phyloP scores from a whole-genome alignment of 2,888 invertebrate genomes.

The Limnephilus rhombicus region DNA sequence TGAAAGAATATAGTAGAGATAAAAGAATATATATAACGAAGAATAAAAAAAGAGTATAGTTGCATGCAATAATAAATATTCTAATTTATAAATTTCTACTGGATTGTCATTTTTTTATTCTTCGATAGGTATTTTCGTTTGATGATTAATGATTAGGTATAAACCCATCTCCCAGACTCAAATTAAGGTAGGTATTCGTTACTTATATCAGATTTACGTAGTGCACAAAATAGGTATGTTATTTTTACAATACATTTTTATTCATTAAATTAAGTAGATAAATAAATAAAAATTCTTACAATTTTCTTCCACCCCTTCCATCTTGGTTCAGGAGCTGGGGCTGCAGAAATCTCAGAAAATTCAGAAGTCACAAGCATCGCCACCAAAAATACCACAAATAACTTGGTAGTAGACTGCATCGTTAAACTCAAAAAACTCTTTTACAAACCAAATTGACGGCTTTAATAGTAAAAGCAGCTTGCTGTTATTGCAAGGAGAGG shows the following conservation, averaged over 20 bases:
- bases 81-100: background rate
- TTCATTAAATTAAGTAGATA: background rate
- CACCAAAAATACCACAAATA: slow-evolving; percentile 57
- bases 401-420: slow-evolving; percentile 31
- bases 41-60: too few relatives aligned
- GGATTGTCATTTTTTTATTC: background rate
- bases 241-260: too few relatives aligned
- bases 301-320: slow-evolving; percentile 60
- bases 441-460: background rate
- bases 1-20: too few relatives aligned
- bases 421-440: background rate
- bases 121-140: background rate
- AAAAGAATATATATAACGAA: too few relatives aligned
- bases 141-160: too few relatives aligned
- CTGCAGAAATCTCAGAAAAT: background rate
- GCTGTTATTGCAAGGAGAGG: background rate
- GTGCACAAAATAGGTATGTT: background rate
- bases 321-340: slow-evolving; percentile 59
- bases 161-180: background rate
- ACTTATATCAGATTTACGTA: background rate
- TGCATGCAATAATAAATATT: too few relatives aligned
- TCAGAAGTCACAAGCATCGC: slow-evolving; percentile 51
- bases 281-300: slow-evolving; percentile 15
- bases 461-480: background rate
- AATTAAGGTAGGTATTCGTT: background rate